A percentile compares a stretch with the other conserved stretches of the same genome.
phyloP scores from a whole-genome alignment of 2,797 vertebrate species.

The Hydrophis major region DNA sequence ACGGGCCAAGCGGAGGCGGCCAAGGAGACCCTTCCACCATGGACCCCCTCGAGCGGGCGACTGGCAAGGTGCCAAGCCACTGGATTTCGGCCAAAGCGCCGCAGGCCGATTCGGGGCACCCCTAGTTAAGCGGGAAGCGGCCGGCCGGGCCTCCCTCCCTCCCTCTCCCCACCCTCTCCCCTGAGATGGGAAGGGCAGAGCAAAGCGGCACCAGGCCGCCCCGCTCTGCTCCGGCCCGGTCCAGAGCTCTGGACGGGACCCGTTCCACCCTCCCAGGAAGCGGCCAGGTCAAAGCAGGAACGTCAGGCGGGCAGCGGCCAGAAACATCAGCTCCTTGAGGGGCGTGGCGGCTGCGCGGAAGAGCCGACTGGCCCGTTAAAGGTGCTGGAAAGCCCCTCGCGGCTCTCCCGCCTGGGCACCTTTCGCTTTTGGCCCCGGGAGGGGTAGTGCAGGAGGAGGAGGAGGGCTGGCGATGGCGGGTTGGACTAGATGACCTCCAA shows the following conservation, averaged over 20 bases:
- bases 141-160: too few species aligned
- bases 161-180: fast-evolving
- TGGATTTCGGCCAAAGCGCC: background rate
- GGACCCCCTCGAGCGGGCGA: background rate
- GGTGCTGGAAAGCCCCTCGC: too few species aligned
- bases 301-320: too few species aligned
- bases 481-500: too few species aligned
- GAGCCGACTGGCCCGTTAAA: too few species aligned
- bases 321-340: background rate
- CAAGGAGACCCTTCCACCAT: too few species aligned
- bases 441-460: background rate
- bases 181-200: background rate
- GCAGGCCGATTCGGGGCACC: background rate
- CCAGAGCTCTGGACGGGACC: fast-evolving
- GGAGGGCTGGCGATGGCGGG: background rate
- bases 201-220: background rate
- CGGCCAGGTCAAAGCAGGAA: background rate
- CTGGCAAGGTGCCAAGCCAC: background rate
- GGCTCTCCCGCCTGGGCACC: background rate
- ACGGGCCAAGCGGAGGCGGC: too few species aligned
- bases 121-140: fast-evolving
- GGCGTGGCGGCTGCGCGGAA: background rate
- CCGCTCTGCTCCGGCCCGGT: background rate
- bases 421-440: background rate
- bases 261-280: too few species aligned